Evolutionary conservation across 2,888 invertebrate species (phyloP), one percentile per base, ranked within the genome.

Genomic region (Tuberolachnus salignus): DNA sequence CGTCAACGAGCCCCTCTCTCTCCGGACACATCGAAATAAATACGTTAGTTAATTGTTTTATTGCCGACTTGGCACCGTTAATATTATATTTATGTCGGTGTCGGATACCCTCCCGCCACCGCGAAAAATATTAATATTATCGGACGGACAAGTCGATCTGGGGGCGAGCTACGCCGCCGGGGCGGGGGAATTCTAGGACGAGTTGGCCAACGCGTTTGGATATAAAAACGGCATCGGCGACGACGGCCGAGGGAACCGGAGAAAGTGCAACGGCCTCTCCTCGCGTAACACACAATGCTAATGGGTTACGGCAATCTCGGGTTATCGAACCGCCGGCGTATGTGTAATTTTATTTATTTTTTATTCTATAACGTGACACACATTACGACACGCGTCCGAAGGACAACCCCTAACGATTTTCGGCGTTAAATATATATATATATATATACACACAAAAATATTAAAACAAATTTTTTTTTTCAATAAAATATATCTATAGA

Each of bases 181-280:
- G 16, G 19, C 61, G 59, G 49, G 19, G 4, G 51, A 19, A 73
- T 73, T 73, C 61, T 73, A 73, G 61, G 61, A 73, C 72, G 61
- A 73, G 72, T 73, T 73, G 72, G 72, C 72, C 21, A 73, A 73
- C 21, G 19, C 19, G 49, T n/a, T 26, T 2, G 64, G 16, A 16
- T 23, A 72, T 46, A 49, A 14, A n/a, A n/a, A n/a, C n/a, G n/a
- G n/a, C n/a, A n/a, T n/a, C 49, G 34, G 26, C 46, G 46, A 1
- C 13, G 23, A n/a, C 46, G 26, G 34, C 34, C 34, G 61, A 72
- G 72, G 72, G 61, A 49, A 63, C 72, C 59, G 59, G 78, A 78
- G 78, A 78, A 78, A 78, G 78, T 78, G 78, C 78, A 78, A 78
- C 78, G 78, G 78, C 78, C 78, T 78, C 78, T 78, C 78, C 59